Conservation (phyloP, 2,113 vertebrate species). For the Alosa alosa region DNA sequence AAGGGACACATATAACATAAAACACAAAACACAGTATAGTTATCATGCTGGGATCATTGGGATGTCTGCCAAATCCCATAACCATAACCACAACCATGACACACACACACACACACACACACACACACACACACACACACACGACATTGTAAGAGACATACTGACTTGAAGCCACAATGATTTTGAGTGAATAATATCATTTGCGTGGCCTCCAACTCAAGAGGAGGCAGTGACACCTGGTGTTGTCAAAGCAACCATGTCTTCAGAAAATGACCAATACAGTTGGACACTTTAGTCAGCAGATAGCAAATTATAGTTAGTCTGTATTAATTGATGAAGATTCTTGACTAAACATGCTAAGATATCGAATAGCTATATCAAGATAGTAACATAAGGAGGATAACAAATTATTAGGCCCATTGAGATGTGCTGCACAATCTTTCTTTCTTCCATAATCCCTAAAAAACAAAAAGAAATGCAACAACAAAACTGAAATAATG, state of each 20-base stretch:
- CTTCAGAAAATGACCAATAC: neutral
- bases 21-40: neutral
- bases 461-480: conserved; percentile 38
- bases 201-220: neutral
- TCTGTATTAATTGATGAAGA: neutral
- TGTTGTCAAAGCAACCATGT: conserved; percentile 37
- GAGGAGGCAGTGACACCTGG: conserved; percentile 45
- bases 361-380: neutral
- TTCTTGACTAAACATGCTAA: no score
- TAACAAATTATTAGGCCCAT: neutral
- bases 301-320: neutral
- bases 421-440: conserved; percentile 18
- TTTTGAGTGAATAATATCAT: neutral
- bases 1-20: neutral
- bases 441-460: conserved; percentile 11
- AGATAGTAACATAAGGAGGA: neutral
- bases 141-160: neutral
- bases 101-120: conserved; percentile 2
- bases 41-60: neutral
- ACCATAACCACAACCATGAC: neutral
- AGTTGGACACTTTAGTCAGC: neutral
- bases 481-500: conserved; percentile 32
- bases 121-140: neutral
- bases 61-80: no score
- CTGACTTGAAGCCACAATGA: neutral